Evolutionary conservation across 2,888 invertebrate genomes (phyloP), one percentile per base, ranked within the genome.

Genomic region (Actias luna): DNA sequence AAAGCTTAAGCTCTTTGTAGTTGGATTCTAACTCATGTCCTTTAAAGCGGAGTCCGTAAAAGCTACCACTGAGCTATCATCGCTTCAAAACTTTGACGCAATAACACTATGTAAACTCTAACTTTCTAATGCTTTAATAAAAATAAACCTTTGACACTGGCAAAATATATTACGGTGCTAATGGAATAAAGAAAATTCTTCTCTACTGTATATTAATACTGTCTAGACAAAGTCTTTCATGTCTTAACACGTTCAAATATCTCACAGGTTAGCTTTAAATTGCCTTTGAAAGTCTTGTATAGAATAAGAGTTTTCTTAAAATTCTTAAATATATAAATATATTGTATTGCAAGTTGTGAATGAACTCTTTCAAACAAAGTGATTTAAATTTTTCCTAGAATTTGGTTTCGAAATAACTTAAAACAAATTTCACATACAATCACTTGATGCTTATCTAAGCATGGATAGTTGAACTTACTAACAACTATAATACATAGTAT

Each of bases 51-150:
- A n/a, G n/a, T n/a, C n/a, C n/a, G n/a, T n/a, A n/a, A n/a, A n/a
- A n/a, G n/a, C n/a, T n/a, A n/a, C n/a, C n/a, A n/a, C n/a, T n/a
- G n/a, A n/a, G n/a, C n/a, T n/a, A n/a, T n/a, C n/a, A n/a, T n/a
- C n/a, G n/a, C n/a, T n/a, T n/a, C n/a, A n/a, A n/a, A n/a, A n/a
- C n/a, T 36, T 16, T 16, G 14, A 14, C 36, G 36, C 12, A 16
- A 36, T 36, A 16, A 36, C 0, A n/a, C n/a, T n/a, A n/a, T n/a
- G n/a, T 36, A 4, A 36, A 16, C 4, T 36, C 36, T 36, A 36
- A 1, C 14, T 36, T 33, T 35, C 27, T 61, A 35, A 61, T 25
- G 35, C n/a, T 61, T 52, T 55, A 61, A 52, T 61, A 25, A 36
- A 61, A 18, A 18, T 3, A 42, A 16, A 16, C 8, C 42, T 5